Conservation (phyloP, 2,113 vertebrate genomes). For the Phylloscopus trochilus region DNA sequence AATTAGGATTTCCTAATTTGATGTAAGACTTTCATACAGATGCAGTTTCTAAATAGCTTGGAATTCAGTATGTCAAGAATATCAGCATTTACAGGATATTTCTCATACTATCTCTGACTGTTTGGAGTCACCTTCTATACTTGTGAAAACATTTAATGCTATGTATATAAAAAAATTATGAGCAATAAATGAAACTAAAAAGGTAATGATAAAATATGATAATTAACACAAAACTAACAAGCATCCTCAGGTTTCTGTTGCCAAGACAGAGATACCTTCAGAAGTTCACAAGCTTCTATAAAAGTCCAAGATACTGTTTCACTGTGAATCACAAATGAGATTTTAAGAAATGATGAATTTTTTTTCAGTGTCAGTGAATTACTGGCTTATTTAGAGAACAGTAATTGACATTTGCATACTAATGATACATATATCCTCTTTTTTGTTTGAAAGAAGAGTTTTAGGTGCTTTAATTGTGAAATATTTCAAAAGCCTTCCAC, state of each 20-base stretch:
- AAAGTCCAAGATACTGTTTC: not conserved
- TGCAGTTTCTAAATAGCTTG: not conserved
- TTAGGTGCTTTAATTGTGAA: not conserved
- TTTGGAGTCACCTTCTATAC: not conserved
- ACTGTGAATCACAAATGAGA: not conserved
- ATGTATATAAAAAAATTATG: not conserved
- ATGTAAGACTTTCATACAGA: not conserved
- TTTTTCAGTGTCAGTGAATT: not conserved
- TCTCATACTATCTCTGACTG: not conserved
- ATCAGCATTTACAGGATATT: not conserved
- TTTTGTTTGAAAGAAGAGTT: not conserved
- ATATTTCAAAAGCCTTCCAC: not conserved
- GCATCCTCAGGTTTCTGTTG: not conserved
- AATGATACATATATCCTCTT: accelerated
- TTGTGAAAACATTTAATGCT: not conserved
- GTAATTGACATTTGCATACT: not conserved
- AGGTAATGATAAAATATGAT: not conserved
- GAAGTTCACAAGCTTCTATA: not conserved
- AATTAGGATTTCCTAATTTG: not conserved
- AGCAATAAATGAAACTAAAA: not conserved
- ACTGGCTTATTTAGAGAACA: not conserved
- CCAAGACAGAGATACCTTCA: not conserved
- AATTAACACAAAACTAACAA: not conserved
- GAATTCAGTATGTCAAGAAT: not conserved
- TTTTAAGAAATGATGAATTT: not conserved